Conservation (phyloP, 2,113 vertebrate species). For the Notothenia rossii region DNA sequence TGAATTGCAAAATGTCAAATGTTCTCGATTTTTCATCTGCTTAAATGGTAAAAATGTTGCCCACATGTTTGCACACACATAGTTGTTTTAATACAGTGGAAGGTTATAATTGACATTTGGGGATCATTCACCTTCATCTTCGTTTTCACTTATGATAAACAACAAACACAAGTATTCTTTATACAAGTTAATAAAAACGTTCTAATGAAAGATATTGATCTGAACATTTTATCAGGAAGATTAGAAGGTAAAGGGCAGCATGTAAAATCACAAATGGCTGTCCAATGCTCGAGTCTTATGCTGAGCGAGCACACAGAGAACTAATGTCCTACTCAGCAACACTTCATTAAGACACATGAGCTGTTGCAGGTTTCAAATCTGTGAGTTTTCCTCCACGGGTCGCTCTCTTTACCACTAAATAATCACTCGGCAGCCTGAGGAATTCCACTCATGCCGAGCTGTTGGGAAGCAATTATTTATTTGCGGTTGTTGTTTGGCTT, state of each 20-base stretch:
- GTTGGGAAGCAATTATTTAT: constrained; percentile 56
- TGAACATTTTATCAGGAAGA: background rate
- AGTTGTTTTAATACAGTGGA: no score
- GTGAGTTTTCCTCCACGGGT: constrained; percentile 11
- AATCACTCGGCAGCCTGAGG: background rate
- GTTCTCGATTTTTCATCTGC: no score
- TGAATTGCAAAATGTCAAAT: background rate
- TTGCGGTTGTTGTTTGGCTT: constrained; percentile 28
- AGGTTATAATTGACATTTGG: no score
- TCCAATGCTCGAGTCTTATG: background rate
- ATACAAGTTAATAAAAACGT: no score
- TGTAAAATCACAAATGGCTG: background rate
- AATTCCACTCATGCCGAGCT: constrained; percentile 26
- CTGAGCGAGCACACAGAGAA: constrained; percentile 7
- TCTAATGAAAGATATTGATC: background rate
- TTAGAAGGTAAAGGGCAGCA: background rate
- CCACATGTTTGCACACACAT: no score
- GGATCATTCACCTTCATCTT: no score
- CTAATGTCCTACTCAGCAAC: background rate
- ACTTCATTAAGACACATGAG: constrained; percentile 27
- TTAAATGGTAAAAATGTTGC: no score
- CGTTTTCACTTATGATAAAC: no score
- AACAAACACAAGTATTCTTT: no score
- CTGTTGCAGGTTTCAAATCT: constrained; percentile 29
- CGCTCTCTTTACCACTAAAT: constrained; percentile 15